Base-by-base conservation (phyloP, 2,797 vertebrate species). In the Lagodon rhomboides region DNA sequence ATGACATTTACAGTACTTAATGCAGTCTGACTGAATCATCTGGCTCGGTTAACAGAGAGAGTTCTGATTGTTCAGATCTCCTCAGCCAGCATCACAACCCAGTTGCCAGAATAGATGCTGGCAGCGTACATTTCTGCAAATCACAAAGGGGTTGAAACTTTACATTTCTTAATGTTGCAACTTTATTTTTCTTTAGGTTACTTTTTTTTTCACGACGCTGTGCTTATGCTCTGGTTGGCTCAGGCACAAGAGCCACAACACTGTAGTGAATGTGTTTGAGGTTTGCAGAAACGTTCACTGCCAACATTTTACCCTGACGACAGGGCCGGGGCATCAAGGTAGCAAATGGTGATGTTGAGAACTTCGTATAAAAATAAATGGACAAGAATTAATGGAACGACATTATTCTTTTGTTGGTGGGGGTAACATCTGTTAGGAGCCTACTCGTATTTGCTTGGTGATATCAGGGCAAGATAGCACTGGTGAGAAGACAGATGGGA, bases 1-100 rank as follows among this genome's bases (percentile, higher is more conserved):
- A 4, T 55, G 63, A 73, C 69, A 79, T 65, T 74, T 64, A 46
- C 15, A 12, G 11, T 55, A 51, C 12, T 59, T 41, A 60, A 60
- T 43, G 43, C 17, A 10, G 17, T 3, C 22, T 64, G 16, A 7
- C 50, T 66, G 30, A 27, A 1, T 60, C 27, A 20, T 53, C 18
- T 27, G 34, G 17, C 12, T 25, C 22, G 27, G 18, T 20, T 12
- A 22, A 58, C 25, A 49, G 12, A 25, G 30, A 17, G 41, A 38
- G n/a, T 55, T 47, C 10, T 12, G 22, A 34, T 22, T 30, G 3
- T 23, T 46, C 7, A 66, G 38, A n/a, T n/a, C n/a, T n/a, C n/a
- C n/a, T n/a, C n/a, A n/a, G n/a, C n/a, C n/a, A n/a, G n/a, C n/a
- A n/a, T n/a, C n/a, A n/a, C n/a, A n/a, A n/a, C n/a, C n/a, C n/a